phyloP scores from a whole-genome alignment of 1,140 invertebrate genomes.

The Trichoplusia ni region DNA sequence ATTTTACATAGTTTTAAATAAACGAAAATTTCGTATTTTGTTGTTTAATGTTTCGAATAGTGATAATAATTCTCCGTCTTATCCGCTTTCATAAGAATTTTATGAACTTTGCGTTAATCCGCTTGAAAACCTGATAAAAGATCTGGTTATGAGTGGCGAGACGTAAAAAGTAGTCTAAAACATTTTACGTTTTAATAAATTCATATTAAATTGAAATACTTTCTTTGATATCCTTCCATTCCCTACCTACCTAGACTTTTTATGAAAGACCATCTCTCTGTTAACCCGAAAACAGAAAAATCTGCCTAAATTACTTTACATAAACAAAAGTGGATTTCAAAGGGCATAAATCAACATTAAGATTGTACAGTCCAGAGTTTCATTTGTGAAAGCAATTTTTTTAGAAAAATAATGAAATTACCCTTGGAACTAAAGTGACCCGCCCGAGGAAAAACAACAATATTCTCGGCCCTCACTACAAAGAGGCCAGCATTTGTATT shows the following conservation, averaged over 20 bases:
- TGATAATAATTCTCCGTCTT: not conserved
- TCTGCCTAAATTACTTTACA: slow-evolving; percentile 37
- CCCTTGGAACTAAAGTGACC: slow-evolving; percentile 74
- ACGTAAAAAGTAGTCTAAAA: slow-evolving; percentile 3
- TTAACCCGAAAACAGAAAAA: slow-evolving; percentile 27
- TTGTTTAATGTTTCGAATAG: slow-evolving; percentile 6
- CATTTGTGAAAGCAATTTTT: slow-evolving; percentile 60
- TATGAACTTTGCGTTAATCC: slow-evolving; percentile 2
- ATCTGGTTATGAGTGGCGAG: not conserved
- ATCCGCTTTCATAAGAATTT: slow-evolving; percentile 2
- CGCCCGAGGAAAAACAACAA: slow-evolving; percentile 74
- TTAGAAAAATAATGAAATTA: slow-evolving; percentile 73
- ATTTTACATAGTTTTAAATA: slow-evolving; percentile 29
- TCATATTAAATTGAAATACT: slow-evolving; percentile 15
- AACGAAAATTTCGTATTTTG: slow-evolving; percentile 2
- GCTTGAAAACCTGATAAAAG: not conserved
- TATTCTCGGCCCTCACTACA: slow-evolving; percentile 72
- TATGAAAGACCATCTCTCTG: slow-evolving; percentile 16
- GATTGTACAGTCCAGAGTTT: slow-evolving; percentile 55
- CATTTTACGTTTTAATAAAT: slow-evolving; percentile 18
- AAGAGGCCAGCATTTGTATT: slow-evolving; percentile 78
- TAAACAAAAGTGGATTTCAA: slow-evolving; percentile 41
- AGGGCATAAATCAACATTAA: slow-evolving; percentile 54
- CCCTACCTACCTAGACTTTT: slow-evolving; percentile 1
- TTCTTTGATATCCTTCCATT: slow-evolving; percentile 1